Conservation (phyloP, 2,888 invertebrate genomes). For the Euzophera pinguis region DNA sequence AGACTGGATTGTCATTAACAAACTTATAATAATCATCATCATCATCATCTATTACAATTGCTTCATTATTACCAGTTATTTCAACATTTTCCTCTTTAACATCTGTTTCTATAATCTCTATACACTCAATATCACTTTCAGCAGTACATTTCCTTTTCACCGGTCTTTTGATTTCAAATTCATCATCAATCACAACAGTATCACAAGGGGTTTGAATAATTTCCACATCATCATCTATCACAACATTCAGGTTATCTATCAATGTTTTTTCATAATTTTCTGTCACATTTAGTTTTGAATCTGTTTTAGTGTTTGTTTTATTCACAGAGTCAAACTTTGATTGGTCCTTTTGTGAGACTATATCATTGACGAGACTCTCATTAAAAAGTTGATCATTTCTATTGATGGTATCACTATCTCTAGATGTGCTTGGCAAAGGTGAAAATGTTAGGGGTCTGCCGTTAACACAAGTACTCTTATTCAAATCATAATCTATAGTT, state of each 20-base stretch:
- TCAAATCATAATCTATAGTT: slow-evolving; percentile 20
- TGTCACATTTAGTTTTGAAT: background rate
- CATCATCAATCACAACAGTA: slow-evolving; percentile 30
- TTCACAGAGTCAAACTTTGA: background rate
- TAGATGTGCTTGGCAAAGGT: slow-evolving; percentile 51
- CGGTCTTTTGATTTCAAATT: background rate
- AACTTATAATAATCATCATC: slow-evolving; percentile 10
- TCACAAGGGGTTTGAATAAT: slow-evolving; percentile 29
- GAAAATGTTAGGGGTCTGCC: slow-evolving; percentile 29
- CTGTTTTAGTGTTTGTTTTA: background rate
- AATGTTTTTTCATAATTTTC: background rate
- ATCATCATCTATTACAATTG: slow-evolving; percentile 12
- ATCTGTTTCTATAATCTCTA: background rate
- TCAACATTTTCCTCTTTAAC: background rate
- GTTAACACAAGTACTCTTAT: background rate
- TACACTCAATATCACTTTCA: background rate
- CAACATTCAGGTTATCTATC: slow-evolving; percentile 9
- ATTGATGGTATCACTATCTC: slow-evolving; percentile 33
- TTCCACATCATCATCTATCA: slow-evolving; percentile 24
- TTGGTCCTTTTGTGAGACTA: background rate
- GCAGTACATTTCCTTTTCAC: background rate
- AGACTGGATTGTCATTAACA: slow-evolving; percentile 11
- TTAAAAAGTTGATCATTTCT: slow-evolving; percentile 44
- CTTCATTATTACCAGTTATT: background rate
- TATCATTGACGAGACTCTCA: slow-evolving; percentile 29